Evolutionary conservation across 2,888 invertebrate species (phyloP).

Genomic region (Tuberolachnus salignus): DNA sequence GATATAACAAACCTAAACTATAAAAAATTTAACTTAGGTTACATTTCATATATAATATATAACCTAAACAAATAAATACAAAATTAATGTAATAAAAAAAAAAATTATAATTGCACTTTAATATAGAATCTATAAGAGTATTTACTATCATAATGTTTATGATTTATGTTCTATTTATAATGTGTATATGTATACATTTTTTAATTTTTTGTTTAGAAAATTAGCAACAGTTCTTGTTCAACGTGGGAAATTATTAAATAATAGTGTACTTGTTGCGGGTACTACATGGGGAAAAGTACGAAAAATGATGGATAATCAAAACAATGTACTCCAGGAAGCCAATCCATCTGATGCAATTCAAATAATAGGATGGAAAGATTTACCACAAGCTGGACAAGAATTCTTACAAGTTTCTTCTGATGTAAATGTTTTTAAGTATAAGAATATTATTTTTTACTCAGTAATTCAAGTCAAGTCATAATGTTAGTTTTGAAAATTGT

Average conservation of each 20-base stretch:
- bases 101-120: too few species aligned
- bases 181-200: conserved; percentile 13
- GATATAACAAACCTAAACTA: too few species aligned
- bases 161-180: not conserved
- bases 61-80: too few species aligned
- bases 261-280: conserved; percentile 81
- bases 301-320: conserved; percentile 79
- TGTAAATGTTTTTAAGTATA: conserved; percentile 63
- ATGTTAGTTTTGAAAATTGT: not conserved
- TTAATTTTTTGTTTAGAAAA: conserved; percentile 72
- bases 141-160: too few species aligned
- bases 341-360: conserved; percentile 83
- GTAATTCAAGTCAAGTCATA: not conserved
- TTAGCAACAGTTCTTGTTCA: conserved; percentile 83
- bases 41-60: too few species aligned
- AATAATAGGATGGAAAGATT: conserved; percentile 87
- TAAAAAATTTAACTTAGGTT: too few species aligned
- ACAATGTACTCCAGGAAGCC: conserved; percentile 71
- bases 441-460: not conserved
- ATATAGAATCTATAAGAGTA: too few species aligned
- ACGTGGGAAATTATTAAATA: conserved; percentile 81
- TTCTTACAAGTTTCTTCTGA: conserved; percentile 83
- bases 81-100: too few species aligned
- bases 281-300: conserved; percentile 83
- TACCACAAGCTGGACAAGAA: conserved; percentile 87